Evolutionary conservation across 2,888 invertebrate species (phyloP).

Genomic region (Conomelus anceps): DNA sequence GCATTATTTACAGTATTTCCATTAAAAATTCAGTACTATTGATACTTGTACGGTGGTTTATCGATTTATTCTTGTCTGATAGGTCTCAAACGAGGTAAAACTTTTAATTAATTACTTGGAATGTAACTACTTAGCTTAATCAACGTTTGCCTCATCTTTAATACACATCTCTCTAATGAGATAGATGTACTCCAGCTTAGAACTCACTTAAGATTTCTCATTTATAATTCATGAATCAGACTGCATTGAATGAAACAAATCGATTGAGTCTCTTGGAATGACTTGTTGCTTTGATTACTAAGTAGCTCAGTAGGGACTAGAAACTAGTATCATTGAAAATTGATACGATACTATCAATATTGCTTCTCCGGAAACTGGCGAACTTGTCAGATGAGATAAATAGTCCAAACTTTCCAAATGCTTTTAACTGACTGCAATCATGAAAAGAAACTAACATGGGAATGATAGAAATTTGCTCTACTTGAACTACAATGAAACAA

Average conservation of each 20-base stretch:
- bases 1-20: no score
- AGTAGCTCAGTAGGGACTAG: not conserved
- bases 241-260: not conserved
- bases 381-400: not conserved
- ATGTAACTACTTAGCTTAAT: not conserved
- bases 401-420: not conserved
- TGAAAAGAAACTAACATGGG: not conserved
- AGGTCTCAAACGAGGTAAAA: not conserved
- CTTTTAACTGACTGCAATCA: not conserved
- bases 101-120: not conserved
- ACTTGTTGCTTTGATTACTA: not conserved
- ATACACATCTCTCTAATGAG: no score
- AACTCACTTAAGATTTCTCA: not conserved
- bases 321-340: not conserved
- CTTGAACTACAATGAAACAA: not conserved
- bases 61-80: no score
- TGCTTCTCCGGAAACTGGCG: not conserved
- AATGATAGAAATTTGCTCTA: not conserved
- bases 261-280: not conserved
- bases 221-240: not conserved
- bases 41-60: no score
- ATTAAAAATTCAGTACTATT: no score
- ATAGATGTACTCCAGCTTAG: not conserved
- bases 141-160: not conserved
- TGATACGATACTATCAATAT: not conserved